Evolutionary conservation across 1,140 invertebrate genomes (phyloP), one percentile per base, ranked within the genome.

Genomic region (Homalodisca vitripennis): DNA sequence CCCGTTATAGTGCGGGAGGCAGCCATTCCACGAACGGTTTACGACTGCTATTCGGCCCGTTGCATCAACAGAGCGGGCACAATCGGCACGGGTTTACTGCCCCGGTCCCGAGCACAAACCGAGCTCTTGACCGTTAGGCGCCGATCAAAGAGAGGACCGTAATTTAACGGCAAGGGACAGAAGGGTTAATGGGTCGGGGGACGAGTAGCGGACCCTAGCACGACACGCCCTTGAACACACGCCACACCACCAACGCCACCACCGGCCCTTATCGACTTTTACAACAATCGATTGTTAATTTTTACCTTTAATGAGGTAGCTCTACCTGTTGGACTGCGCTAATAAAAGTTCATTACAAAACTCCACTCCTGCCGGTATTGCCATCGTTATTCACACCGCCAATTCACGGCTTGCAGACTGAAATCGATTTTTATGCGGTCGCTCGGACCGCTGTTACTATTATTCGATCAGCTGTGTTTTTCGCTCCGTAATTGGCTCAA

Each of bases 161-260:
- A 60, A 60, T 60, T 60, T 60, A 60, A 60, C 55, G 55, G 55
- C 14, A n/a, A n/a, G n/a, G n/a, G n/a, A 30, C 55, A 29, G 55
- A 60, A 60, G 55, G 55, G 55, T 30, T 53, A 60, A 60, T 60
- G 55, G 55, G 55, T n/a, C 22, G 3, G 48, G 13, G 6, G 48
- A 41, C 6, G 6, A 10, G 34, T 41, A 17, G 34, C 6, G 17
- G 6, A 17, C 34, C 34, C 34, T 41, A 6, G 34, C 17, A 6
- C 17, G 17, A 6, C 34, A 6, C 34, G 17, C 17, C 34, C 34
- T 17, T 41, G 6, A 17, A 29, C 24, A 13, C 26, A 22, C 55
- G 55, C 26, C 48, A 14, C 6, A 41, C 34, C 17, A 10, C 34
- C 34, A 41, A 41, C 34, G 17, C 6, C 6, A 41, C 6, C 17